Conservation (phyloP, 2,797 vertebrate species). For the Micrastur ruficollis region DNA sequence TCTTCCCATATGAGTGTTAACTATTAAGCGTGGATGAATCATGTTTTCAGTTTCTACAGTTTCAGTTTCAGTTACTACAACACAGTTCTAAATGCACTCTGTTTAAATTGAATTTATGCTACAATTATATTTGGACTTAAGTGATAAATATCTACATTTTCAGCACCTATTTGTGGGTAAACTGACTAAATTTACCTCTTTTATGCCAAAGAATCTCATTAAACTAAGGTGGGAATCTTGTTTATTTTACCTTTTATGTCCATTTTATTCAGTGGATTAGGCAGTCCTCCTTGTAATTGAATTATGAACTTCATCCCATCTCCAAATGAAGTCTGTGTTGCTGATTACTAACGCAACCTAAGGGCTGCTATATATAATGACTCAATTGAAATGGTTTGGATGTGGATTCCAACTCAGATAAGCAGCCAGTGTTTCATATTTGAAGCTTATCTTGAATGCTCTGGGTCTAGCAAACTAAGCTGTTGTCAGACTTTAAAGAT, state of each 20-base stretch:
- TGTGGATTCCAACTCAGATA: conserved; percentile 50
- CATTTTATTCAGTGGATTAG: not conserved
- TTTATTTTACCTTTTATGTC: conserved; percentile 20
- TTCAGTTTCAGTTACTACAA: not conserved
- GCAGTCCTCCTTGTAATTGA: conserved; percentile 41
- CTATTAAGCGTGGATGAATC: not conserved
- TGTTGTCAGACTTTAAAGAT: not conserved
- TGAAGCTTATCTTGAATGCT: conserved; percentile 1
- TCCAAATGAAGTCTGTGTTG: not conserved
- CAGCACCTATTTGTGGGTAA: not conserved
- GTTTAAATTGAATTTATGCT: conserved; percentile 8
- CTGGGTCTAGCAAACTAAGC: not conserved
- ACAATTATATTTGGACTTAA: not conserved
- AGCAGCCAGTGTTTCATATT: conserved; percentile 5
- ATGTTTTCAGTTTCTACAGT: not conserved
- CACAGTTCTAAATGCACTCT: not conserved
- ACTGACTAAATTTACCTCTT: not conserved
- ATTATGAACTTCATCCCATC: not conserved
- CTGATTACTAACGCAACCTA: not conserved
- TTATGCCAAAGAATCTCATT: not conserved
- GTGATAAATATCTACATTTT: not conserved
- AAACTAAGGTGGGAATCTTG: not conserved
- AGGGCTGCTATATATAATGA: not conserved
- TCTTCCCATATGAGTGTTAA: not conserved
- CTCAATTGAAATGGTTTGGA: not conserved